These are phyloP conservation scores for Ennomos fuscantarius DNA, from an alignment of 2,888 invertebrate species.

Conservation along the genomic window DNA sequence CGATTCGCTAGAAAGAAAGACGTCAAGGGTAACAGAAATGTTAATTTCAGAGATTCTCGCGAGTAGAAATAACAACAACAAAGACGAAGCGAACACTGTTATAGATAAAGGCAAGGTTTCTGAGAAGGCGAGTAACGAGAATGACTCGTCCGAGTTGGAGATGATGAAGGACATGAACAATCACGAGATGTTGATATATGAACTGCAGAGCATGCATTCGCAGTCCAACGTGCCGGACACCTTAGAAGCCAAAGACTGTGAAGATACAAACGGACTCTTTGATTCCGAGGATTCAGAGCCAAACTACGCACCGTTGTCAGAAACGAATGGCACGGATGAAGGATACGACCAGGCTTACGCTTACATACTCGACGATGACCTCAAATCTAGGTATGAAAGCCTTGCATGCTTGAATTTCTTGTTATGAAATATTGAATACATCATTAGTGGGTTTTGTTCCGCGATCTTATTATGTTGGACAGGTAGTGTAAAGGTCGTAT, in stretches of 20 bases:
- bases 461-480: constrained; percentile 35
- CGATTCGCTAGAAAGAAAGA: constrained; percentile 78
- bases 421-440: constrained; percentile 27
- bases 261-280: constrained; percentile 63
- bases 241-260: constrained; percentile 52
- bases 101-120: constrained; percentile 79
- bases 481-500: constrained; percentile 42
- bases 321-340: constrained; percentile 72
- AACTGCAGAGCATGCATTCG: constrained; percentile 88
- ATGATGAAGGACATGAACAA: constrained; percentile 83
- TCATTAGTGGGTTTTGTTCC: constrained; percentile 37
- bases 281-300: constrained; percentile 76
- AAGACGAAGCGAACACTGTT: constrained; percentile 73
- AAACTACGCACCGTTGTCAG: constrained; percentile 72
- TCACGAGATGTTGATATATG: constrained; percentile 89
- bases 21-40: constrained; percentile 79
- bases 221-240: constrained; percentile 69
- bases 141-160: constrained; percentile 62
- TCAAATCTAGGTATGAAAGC: constrained; percentile 75
- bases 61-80: constrained; percentile 79
- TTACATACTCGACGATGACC: constrained; percentile 77
- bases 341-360: constrained; percentile 74
- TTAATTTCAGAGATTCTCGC: constrained; percentile 82
- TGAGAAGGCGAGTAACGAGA: constrained; percentile 59
- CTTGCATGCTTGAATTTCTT: constrained; percentile 12